Percentiles rank a stretch among this genome's conserved stretches.
Evolutionary conservation across 2,113 vertebrate species (phyloP).

Genomic region (Ochotona curzoniae): DNA sequence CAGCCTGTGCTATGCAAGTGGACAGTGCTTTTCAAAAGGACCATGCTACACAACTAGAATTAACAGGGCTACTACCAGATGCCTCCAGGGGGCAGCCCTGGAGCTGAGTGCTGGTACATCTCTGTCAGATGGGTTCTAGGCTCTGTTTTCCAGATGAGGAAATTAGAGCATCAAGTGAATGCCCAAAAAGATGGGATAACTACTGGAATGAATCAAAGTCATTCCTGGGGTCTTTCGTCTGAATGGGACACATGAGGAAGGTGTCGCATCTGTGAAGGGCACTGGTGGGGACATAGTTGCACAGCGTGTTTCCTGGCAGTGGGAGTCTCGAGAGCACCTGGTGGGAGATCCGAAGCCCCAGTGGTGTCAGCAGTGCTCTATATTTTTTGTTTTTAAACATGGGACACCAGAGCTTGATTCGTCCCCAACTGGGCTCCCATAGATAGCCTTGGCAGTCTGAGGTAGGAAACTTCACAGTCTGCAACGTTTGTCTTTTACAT

Average conservation of each 20-base stretch:
- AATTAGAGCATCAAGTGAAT: neutral
- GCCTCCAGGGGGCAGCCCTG: neutral
- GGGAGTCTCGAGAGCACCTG: neutral
- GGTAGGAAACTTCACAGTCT: slow-evolving; percentile 66
- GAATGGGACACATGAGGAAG: neutral
- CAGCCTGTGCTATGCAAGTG: neutral
- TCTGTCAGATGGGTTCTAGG: neutral
- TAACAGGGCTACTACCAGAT: neutral
- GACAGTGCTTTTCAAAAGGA: too few relatives aligned
- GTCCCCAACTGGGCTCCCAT: slow-evolving; percentile 8
- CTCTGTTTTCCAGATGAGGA: neutral
- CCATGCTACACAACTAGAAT: neutral
- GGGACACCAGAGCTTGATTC: neutral
- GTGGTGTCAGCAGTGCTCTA: too few relatives aligned
- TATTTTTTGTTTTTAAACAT: neutral
- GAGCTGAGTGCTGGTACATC: neutral
- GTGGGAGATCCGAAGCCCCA: too few relatives aligned
- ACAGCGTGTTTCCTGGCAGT: neutral
- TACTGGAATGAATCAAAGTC: neutral
- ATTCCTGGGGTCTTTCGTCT: neutral
- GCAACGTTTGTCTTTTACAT: slow-evolving; percentile 24
- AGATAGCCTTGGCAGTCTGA: neutral
- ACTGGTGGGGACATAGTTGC: neutral
- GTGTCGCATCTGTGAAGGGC: neutral
- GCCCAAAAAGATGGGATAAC: neutral